Evolutionary conservation across 2,888 invertebrate species (phyloP).

Genomic region (Cybosia mesomella): DNA sequence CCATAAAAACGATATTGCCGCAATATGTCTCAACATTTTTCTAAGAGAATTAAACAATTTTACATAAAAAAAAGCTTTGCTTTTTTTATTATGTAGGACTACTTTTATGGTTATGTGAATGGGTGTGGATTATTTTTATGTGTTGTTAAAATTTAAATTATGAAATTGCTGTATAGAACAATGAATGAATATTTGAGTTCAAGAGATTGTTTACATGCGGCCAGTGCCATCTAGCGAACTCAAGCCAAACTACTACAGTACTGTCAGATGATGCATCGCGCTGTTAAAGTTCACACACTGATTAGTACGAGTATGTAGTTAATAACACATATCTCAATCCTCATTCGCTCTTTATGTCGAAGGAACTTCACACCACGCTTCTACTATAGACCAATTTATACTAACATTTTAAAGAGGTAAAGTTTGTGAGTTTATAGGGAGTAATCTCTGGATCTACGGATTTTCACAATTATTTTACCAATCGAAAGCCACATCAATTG

Average conservation of each 20-base stretch:
- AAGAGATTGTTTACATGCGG: background rate
- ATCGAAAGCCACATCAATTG: no score
- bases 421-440: no score
- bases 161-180: background rate
- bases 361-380: no score
- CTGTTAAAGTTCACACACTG: background rate
- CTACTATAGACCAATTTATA: no score
- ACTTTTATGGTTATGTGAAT: conserved; percentile 8
- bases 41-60: background rate
- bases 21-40: conserved; percentile 5
- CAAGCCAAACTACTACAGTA: background rate
- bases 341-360: background rate
- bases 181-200: background rate
- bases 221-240: background rate
- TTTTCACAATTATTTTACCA: no score
- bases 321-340: background rate
- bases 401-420: no score
- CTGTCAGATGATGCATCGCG: background rate
- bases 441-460: no score
- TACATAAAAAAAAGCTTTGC: background rate
- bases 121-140: background rate
- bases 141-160: background rate
- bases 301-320: background rate
- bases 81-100: background rate
- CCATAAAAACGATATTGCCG: background rate